Percentiles rank a stretch among this genome's conserved stretches.
phyloP scores from a whole-genome alignment of 2,888 invertebrate species.

The Phengaris arion region DNA sequence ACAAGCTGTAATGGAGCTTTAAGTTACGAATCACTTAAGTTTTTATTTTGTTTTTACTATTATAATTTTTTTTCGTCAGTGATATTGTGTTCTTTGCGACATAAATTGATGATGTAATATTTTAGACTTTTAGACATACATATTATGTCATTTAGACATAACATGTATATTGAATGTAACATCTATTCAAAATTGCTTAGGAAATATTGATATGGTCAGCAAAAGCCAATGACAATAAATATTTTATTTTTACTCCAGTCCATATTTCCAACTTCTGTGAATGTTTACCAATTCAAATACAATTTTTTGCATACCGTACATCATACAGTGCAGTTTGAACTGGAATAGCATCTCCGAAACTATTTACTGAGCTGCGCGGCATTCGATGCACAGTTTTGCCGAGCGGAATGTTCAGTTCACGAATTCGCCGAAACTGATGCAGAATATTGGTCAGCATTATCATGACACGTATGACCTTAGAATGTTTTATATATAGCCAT shows the following conservation, averaged over 20 bases:
- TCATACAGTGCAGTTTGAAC: background rate
- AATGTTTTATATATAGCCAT: background rate
- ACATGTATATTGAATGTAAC: no score
- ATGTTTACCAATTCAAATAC: no score
- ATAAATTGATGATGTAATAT: no score
- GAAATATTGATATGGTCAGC: background rate
- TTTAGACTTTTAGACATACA: no score
- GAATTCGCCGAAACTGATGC: background rate
- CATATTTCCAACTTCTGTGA: background rate
- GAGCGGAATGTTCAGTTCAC: constrained; percentile 8
- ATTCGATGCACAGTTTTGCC: background rate
- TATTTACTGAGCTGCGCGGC: constrained; percentile 6
- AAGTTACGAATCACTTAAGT: no score
- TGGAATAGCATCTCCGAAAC: constrained; percentile 11
- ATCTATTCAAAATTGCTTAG: background rate
- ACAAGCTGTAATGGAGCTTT: no score
- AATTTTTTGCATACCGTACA: no score
- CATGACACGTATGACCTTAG: background rate
- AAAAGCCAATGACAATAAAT: background rate
- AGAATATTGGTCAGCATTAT: background rate
- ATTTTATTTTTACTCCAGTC: background rate
- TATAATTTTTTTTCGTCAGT: no score
- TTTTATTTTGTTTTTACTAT: no score
- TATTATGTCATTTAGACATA: no score
- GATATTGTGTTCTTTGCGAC: no score